Evolutionary conservation across 2,113 vertebrate species (phyloP).

Genomic region (Scalopus aquaticus): DNA sequence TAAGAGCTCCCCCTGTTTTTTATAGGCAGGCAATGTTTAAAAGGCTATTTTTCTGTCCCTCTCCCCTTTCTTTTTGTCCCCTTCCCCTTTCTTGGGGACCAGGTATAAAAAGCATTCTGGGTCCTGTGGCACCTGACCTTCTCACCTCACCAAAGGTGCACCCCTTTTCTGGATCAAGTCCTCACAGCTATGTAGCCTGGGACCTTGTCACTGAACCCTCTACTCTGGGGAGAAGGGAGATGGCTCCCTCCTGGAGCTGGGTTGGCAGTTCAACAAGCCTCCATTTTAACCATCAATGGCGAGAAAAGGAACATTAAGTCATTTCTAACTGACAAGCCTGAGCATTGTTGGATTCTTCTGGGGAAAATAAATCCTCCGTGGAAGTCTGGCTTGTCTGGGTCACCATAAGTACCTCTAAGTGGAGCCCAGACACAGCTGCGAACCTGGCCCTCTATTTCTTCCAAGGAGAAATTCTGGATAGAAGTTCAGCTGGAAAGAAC

Average conservation of each 20-base stretch:
- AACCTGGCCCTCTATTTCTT: neutral
- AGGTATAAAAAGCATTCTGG: neutral
- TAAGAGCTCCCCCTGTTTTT: no score
- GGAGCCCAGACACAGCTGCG: fast-evolving
- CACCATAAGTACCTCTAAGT: neutral
- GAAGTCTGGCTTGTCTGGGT: neutral
- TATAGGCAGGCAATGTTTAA: no score
- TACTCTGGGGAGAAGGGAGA: neutral
- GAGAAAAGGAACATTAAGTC: neutral
- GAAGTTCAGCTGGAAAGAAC: neutral
- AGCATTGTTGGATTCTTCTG: neutral
- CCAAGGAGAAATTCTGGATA: neutral
- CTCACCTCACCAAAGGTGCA: no score
- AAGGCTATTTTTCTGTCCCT: neutral
- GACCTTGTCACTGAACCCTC: neutral
- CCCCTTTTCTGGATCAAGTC: neutral
- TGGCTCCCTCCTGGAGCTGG: neutral
- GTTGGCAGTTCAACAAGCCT: neutral
- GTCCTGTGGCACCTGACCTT: fast-evolving
- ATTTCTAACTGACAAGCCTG: neutral
- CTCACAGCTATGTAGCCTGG: neutral
- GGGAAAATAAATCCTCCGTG: no score
- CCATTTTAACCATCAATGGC: neutral
- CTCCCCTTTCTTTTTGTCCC: no score
- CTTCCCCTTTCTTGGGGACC: neutral